Percentiles rank a stretch among this genome's conserved stretches.
Evolutionary conservation across 2,888 invertebrate species (phyloP).

Genomic region (Caradrina clavipalpis): DNA sequence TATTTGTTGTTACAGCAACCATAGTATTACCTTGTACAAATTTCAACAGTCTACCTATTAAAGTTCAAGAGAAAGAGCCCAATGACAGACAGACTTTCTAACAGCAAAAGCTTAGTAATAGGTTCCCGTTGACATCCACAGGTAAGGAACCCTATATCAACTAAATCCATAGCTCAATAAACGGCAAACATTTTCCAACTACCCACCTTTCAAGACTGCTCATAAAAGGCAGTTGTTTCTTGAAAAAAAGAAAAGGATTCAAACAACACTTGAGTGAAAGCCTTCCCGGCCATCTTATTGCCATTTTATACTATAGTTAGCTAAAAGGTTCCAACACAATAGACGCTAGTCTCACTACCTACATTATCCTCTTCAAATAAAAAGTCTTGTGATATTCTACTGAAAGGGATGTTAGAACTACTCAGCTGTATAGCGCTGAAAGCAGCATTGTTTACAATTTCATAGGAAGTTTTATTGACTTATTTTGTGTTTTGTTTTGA

Average conservation of each 20-base stretch:
- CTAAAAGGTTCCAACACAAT: slow-evolving; percentile 66
- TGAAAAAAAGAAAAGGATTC: slow-evolving; percentile 38
- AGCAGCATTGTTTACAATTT: slow-evolving; percentile 55
- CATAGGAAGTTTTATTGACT: slow-evolving; percentile 40
- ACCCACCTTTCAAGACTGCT: slow-evolving; percentile 6
- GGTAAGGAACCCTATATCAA: too few relatives aligned
- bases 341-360: slow-evolving; percentile 36
- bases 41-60: too few relatives aligned
- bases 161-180: slow-evolving; percentile 16
- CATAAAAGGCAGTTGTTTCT: slow-evolving; percentile 26
- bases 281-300: slow-evolving; percentile 47
- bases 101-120: too few relatives aligned
- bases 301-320: slow-evolving; percentile 60
- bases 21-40: too few relatives aligned
- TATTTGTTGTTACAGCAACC: too few relatives aligned
- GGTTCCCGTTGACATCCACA: too few relatives aligned
- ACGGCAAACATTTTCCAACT: slow-evolving; percentile 33
- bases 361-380: slow-evolving; percentile 65
- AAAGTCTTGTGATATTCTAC: slow-evolving; percentile 57
- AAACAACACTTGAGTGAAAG: slow-evolving; percentile 41
- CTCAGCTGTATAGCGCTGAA: slow-evolving; percentile 43
- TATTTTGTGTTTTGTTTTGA: slow-evolving; percentile 33
- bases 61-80: too few relatives aligned
- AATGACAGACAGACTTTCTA: too few relatives aligned
- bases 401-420: slow-evolving; percentile 40